Evolutionary conservation across 1,140 invertebrate species (phyloP), one percentile per base, ranked within the genome.

Genomic region (Aphelinus certus): DNA sequence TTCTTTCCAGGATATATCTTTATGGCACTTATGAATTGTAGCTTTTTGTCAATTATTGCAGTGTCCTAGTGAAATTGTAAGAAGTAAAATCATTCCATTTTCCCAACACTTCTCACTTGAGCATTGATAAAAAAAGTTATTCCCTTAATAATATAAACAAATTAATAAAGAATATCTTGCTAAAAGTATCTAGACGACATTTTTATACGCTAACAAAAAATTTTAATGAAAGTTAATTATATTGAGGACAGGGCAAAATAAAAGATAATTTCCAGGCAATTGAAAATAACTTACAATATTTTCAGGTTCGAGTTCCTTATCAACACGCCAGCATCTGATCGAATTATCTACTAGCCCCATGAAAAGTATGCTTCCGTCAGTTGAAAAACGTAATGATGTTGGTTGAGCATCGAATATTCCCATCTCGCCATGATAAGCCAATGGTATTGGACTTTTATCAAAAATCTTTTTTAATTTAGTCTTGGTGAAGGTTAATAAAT

Each of bases 1-100:
- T 10, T 43, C n/a, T 10, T 53, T 55, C 42, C n/a, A 42, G 47
- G 51, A 53, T 53, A 53, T 3, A 66, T 49, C 46, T 66, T 66
- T 1, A 66, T 26, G 7, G 48, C 45, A 49, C 64, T 66, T 43
- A 55, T 43, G 64, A 53, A 66, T 53, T 66, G 64, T 6, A 66
- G 45, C 45, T 43, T 66, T 66, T 53, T 53, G 53, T 66, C 64
- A 42, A n/a, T 51, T 46, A 66, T 43, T 7, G 49, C 49, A 26
- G 51, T 53, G 7, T 47, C 45, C 64, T 66, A n/a, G 9, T 53
- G 53, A 49, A 66, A 6, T 61, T 43, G 10, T 47, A 63, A 4
- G 5, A 46, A 26, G 2, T 63, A 0, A n/a, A 7, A 6, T 10
- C 46, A 26, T 26, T 47, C 48, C 48, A 46, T 63, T 63, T 63